phyloP scores from a whole-genome alignment of 2,113 vertebrate genomes.

The Uria aalge region DNA sequence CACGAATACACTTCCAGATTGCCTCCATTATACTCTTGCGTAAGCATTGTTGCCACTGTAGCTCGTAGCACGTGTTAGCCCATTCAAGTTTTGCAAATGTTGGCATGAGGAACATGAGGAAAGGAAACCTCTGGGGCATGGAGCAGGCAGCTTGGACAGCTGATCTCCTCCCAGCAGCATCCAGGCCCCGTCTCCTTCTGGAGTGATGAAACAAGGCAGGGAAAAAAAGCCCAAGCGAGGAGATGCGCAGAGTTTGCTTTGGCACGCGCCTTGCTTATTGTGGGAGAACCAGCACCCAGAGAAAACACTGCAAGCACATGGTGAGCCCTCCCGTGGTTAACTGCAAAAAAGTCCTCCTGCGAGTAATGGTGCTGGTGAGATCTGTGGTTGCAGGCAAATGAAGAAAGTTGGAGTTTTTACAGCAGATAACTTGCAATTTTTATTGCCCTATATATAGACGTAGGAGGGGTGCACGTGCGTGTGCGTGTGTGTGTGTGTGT shows the following conservation, averaged over 20 bases:
- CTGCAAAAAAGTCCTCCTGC: background rate
- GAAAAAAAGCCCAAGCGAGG: background rate
- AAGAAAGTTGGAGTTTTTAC: background rate
- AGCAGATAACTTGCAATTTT: background rate
- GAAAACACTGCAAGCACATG: background rate
- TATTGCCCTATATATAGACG: no score
- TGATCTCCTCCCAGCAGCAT: background rate
- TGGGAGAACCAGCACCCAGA: background rate
- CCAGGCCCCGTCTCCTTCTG: background rate
- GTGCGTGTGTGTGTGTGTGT: rapidly evolving
- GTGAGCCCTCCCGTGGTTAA: background rate
- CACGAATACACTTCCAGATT: background rate
- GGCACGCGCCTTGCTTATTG: background rate
- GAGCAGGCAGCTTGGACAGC: background rate
- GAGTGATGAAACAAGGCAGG: background rate
- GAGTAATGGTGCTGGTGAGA: background rate
- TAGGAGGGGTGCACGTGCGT: rapidly evolving
- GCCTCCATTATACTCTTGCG: background rate
- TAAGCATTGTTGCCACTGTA: background rate
- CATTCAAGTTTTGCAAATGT: conserved; percentile 26
- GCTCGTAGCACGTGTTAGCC: background rate
- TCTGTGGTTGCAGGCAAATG: background rate
- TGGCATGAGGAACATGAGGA: background rate
- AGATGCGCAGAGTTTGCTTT: background rate
- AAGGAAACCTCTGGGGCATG: conserved; percentile 19